phyloP scores from a whole-genome alignment of 2,888 invertebrate genomes.

The Drosophila subsilvestris region DNA sequence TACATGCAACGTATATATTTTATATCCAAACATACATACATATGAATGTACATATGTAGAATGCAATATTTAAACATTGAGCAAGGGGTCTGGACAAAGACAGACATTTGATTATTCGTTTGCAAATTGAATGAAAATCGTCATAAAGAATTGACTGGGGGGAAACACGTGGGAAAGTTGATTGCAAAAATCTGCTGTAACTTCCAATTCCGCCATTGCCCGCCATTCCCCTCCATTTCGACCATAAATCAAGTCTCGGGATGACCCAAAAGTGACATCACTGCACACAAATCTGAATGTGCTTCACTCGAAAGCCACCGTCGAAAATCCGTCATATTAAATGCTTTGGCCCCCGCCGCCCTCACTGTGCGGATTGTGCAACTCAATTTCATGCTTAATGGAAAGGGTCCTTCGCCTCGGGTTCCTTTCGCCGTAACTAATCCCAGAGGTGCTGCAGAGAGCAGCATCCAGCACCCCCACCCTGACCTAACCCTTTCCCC shows the following conservation, averaged over 20 bases:
- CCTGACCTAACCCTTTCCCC: constrained; percentile 11
- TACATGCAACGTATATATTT: constrained; percentile 5
- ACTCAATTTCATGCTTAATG: constrained; percentile 66
- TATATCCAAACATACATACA: constrained; percentile 24
- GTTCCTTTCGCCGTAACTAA: constrained; percentile 38
- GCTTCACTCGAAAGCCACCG: constrained; percentile 41
- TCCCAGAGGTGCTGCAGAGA: constrained; percentile 46
- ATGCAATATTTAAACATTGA: constrained; percentile 48
- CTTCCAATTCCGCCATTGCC: neutral
- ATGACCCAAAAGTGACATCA: constrained; percentile 13
- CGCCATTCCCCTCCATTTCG: neutral
- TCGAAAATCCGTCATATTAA: constrained; percentile 67
- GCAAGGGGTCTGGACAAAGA: constrained; percentile 47
- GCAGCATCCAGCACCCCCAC: constrained; percentile 10
- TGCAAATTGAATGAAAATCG: constrained; percentile 58
- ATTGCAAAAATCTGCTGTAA: neutral
- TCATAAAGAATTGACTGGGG: constrained; percentile 38
- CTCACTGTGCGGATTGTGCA: constrained; percentile 30
- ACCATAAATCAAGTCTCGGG: constrained; percentile 28
- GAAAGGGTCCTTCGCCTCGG: neutral
- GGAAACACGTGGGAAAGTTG: constrained; percentile 15
- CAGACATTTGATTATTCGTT: constrained; percentile 40
- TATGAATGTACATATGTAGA: constrained; percentile 10
- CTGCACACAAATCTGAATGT: constrained; percentile 21
- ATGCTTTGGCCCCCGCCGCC: constrained; percentile 37